Conservation (phyloP, 1,140 invertebrate genomes). For the Babylonia areolata region DNA sequence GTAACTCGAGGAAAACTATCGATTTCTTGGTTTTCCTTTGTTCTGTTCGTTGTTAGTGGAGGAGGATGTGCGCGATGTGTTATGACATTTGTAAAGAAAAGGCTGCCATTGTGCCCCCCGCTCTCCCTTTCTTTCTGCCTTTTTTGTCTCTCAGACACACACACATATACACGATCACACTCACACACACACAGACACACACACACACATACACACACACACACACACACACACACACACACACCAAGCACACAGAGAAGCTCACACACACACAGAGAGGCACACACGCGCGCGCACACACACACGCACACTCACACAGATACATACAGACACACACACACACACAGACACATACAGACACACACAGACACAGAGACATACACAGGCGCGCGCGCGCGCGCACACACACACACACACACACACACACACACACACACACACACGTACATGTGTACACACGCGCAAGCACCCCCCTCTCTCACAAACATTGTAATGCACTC, state of each 20-base stretch:
- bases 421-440: too few species aligned
- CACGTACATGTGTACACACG: too few species aligned
- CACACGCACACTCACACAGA: not conserved
- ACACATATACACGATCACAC: not conserved
- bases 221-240: not conserved
- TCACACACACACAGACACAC: not conserved
- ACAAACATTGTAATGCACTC: too few species aligned
- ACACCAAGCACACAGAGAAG: not conserved
- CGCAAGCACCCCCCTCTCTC: too few species aligned
- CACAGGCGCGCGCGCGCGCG: not conserved
- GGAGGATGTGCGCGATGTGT: too few species aligned
- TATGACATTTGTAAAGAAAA: too few species aligned
- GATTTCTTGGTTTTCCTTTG: too few species aligned
- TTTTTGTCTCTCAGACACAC: not conserved
- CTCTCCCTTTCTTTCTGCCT: constrained; percentile 19
- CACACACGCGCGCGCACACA: not conserved
- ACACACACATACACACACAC: not conserved
- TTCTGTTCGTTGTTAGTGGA: not conserved
- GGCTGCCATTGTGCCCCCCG: not conserved
- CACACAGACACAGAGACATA: not conserved
- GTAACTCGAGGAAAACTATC: too few species aligned
- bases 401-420: too few species aligned
- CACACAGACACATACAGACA: not conserved
- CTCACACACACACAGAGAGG: not conserved
- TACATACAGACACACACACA: not conserved